A percentile compares a stretch with the other conserved stretches of the same genome.
phyloP scores from a whole-genome alignment of 2,797 vertebrate genomes.

The Gallinago solitaria region DNA sequence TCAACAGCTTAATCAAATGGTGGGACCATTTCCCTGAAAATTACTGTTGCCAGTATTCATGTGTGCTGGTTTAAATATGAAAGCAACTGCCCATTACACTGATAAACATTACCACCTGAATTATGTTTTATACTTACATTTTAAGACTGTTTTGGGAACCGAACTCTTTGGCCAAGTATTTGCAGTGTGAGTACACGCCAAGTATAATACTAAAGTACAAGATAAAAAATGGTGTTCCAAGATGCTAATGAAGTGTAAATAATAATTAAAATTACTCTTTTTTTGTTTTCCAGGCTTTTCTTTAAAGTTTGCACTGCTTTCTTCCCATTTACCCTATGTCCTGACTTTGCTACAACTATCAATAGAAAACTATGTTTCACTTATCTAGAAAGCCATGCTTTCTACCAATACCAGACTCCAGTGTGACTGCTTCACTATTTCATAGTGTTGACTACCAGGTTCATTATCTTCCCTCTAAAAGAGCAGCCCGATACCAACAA shows the following conservation, averaged over 20 bases:
- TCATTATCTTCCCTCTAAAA: neutral
- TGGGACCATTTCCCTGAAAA: neutral
- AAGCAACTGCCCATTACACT: neutral
- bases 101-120: neutral
- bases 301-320: neutral
- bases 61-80: neutral
- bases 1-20: neutral
- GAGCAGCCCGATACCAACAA: neutral
- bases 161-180: neutral
- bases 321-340: neutral
- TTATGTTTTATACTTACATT: neutral
- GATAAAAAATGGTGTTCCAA: rapidly evolving
- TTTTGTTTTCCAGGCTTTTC: neutral
- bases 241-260: rapidly evolving
- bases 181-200: neutral
- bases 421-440: neutral
- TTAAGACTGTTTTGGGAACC: neutral
- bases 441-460: neutral
- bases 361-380: neutral
- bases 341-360: neutral
- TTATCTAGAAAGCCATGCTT: neutral
- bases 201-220: neutral
- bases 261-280: neutral
- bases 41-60: neutral
- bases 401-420: neutral